Evolutionary conservation across 2,797 vertebrate genomes (phyloP), one percentile per base, ranked within the genome.

Genomic region (Leptoclinus maculatus): DNA sequence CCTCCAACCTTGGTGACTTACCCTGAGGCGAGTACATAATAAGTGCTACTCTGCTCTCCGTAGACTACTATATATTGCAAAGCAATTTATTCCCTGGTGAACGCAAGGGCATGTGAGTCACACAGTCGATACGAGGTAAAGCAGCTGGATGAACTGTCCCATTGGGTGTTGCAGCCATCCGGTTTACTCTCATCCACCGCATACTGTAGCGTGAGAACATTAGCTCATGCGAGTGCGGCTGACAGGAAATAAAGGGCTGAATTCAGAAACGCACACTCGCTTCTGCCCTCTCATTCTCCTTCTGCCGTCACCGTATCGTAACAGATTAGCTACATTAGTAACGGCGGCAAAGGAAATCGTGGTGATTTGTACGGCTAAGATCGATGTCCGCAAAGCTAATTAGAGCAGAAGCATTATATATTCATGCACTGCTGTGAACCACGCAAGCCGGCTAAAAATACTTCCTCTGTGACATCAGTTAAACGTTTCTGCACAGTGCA

Each of bases 11-110:
- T 23, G 54, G 78, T 83, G 85, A 87, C 81, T 72, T 85, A 77
- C 83, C 92, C 87, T 76, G 79, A 58, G 63, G 88, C 84, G 27
- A 78, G 72, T 43, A 64, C 74, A 45, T 88, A 90, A 91, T 86
- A 82, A 92, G 83, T 82, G 87, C 56, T 72, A 38, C 74, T 58
- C 66, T 23, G 62, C 79, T 88, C 88, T 83, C 82, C 5, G 25
- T 11, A 79, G 92, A 75, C 65, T 73, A 43, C 43, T 60, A 34
- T n/a, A 58, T 56, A 66, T 79, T 43, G 82, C 69, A 64, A 71
- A 76, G 60, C 80, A 78, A 80, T 91, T 90, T 84, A 83, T 87
- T 90, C 77, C 85, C 84, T 27, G 17, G 73, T 39, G 64, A 89
- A 78, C 69, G 57, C 85, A 89, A 90, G 83, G 85, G 75, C 81